Base-by-base conservation (phyloP, 2,797 vertebrate species). In the Mycteria americana region DNA sequence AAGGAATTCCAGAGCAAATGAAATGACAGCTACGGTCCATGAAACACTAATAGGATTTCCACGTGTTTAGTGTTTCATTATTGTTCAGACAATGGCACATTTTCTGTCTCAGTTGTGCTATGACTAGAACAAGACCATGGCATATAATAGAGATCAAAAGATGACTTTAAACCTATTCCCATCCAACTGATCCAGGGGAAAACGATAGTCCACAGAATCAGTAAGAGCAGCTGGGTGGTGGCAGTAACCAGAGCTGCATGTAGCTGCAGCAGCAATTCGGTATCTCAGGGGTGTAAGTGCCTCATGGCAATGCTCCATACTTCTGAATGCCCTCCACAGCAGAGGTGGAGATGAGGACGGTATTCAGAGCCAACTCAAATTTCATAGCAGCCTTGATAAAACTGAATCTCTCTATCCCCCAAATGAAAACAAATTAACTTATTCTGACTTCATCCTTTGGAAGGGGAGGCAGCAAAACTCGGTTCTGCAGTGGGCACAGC, bases 1-100 rank as follows among this genome's bases (percentile, higher is more conserved):
- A 96, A 89, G 64, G 74, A 95, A 95, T 77, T 96, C 54, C 88
- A 91, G 81, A 89, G 82, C 81, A 95, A 95, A 94, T 75, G 48
- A 93, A 96, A 92, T 88, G 77, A 94, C 88, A 96, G 88, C 90
- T 89, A 93, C 0, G 1, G 77, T 85, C 77, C 77, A 64, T 28
- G 60, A 90, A 96, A 92, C 75, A 92, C 67, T 87, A 93, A 97
- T 27, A 90, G 75, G 77, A 93, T 96, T 95, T 93, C 83, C 81
- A 92, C 4, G 0, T 51, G 59, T 67, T 95, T 79, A 96, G 51
- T 70, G 67, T 50, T 94, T 91, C 74, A 87, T 89, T 89, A 83
- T 64, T 70, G 62, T 39, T 67, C 78, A 94, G 80, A 86, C 76
- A 94, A 82, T 4, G 12, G 51, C 37, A 93, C 45, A 62, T 87